Evolutionary conservation across 2,888 invertebrate genomes (phyloP).

Genomic region (Phyllotreta striolata): DNA sequence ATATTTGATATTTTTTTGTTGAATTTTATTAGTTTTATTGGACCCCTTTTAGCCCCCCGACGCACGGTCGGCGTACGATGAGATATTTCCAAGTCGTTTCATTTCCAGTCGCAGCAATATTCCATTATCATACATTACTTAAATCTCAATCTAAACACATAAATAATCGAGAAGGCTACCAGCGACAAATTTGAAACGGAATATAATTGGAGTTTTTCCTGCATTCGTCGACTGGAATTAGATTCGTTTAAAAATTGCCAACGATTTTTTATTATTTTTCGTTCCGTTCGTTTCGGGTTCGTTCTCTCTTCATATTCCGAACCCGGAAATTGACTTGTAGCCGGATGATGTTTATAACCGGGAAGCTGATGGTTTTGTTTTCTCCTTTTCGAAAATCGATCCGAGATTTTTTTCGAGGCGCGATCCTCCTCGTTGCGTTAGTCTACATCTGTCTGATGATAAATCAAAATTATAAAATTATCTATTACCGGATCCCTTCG

Average conservation of each 20-base stretch:
- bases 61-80: slow-evolving; percentile 39
- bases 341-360: too few species aligned
- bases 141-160: slow-evolving; percentile 58
- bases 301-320: slow-evolving; percentile 21
- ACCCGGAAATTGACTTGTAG: slow-evolving; percentile 34
- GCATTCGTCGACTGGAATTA: slow-evolving; percentile 41
- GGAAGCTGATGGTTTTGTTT: too few species aligned
- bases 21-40: background rate
- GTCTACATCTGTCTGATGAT: too few species aligned
- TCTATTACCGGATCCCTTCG: too few species aligned
- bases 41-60: background rate
- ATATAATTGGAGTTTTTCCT: slow-evolving; percentile 53
- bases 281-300: slow-evolving; percentile 26
- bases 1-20: too few species aligned
- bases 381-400: too few species aligned
- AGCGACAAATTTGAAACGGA: slow-evolving; percentile 52
- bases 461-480: too few species aligned
- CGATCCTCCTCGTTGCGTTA: too few species aligned
- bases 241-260: slow-evolving; percentile 42
- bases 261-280: slow-evolving; percentile 36
- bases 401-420: too few species aligned
- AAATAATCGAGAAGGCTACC: slow-evolving; percentile 52
- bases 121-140: slow-evolving; percentile 59
- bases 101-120: slow-evolving; percentile 52
- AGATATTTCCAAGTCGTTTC: slow-evolving; percentile 54